Evolutionary conservation across 2,113 vertebrate species (phyloP).

Genomic region (Coptodon bakossiorum): DNA sequence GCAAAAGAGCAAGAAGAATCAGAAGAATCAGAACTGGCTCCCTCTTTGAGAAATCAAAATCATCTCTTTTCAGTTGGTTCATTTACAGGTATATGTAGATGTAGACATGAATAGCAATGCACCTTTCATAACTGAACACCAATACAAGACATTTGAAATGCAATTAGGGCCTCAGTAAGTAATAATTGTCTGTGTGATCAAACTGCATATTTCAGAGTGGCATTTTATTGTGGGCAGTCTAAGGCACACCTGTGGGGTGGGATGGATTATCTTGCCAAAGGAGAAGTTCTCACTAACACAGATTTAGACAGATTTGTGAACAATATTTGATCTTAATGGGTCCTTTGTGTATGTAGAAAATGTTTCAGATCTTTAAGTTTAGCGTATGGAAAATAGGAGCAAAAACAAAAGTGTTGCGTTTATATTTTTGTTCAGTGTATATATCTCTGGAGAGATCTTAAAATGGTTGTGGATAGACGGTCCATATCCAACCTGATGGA

Average conservation of each 20-base stretch:
- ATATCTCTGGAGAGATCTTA: not conserved
- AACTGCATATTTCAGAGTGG: not conserved
- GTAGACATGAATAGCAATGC: not conserved
- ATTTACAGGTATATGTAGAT: not conserved
- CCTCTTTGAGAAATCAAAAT: not conserved
- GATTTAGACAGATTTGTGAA: not conserved
- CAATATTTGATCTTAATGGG: accelerated
- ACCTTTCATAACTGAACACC: accelerated
- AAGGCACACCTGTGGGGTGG: not conserved
- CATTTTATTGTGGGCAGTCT: not conserved
- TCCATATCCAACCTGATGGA: not conserved
- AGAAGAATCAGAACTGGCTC: not conserved
- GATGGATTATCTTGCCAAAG: not conserved
- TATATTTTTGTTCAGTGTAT: not conserved
- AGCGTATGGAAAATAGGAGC: not conserved
- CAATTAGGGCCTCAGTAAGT: not conserved
- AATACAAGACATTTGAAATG: not conserved
- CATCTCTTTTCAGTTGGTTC: not conserved
- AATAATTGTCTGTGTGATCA: not conserved
- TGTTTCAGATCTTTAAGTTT: not conserved
- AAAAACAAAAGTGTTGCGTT: not conserved
- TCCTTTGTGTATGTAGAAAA: not conserved
- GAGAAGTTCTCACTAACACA: not conserved
- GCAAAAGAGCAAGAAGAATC: too few relatives aligned
- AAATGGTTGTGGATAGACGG: not conserved